phyloP scores from a whole-genome alignment of 2,113 vertebrate genomes.

The Scophthalmus maximus region DNA sequence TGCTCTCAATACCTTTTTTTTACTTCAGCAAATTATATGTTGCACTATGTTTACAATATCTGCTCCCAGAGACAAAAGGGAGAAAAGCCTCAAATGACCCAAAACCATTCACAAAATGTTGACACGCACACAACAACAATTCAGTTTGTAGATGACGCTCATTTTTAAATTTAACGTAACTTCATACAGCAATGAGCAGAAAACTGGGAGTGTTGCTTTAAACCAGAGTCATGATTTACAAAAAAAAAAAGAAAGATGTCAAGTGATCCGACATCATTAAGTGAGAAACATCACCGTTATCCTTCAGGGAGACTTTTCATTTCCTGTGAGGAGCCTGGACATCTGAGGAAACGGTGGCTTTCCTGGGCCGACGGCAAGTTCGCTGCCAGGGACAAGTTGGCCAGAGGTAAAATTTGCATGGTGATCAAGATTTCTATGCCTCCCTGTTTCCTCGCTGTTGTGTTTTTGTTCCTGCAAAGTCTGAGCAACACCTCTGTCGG shows the following conservation, averaged over 20 bases:
- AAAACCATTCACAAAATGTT: neutral
- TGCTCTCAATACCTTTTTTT: neutral
- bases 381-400: constrained; percentile 19
- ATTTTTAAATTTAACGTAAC: neutral
- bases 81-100: neutral
- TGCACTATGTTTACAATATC: constrained; percentile 8
- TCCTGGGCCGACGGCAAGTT: constrained; percentile 12
- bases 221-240: neutral
- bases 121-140: neutral
- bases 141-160: neutral
- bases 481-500: neutral
- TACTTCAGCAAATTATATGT: constrained; percentile 2
- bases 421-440: constrained; percentile 25
- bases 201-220: neutral
- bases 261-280: constrained; percentile 9
- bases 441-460: constrained; percentile 16
- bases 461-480: constrained; percentile 17
- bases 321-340: constrained; percentile 24
- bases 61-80: too few species aligned
- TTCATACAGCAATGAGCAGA: neutral
- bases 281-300: neutral
- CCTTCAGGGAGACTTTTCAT: constrained; percentile 31
- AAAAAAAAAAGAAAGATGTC: constrained; percentile 17
- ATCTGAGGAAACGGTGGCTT: constrained; percentile 31
- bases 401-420: constrained; percentile 22